Evolutionary conservation across 2,888 invertebrate genomes (phyloP).

Genomic region (Thalpophila matura): DNA sequence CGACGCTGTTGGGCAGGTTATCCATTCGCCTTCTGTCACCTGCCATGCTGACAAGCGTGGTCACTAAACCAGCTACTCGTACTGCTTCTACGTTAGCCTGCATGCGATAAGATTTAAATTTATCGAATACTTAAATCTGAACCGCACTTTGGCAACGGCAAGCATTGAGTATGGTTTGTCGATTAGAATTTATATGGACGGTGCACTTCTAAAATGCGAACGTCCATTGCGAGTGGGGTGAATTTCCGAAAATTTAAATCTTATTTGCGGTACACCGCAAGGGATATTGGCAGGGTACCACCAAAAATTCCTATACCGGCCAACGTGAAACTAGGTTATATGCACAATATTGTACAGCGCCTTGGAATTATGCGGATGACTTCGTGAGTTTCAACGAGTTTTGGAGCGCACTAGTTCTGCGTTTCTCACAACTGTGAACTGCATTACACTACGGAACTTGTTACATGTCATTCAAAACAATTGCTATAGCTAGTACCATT

Average conservation of each 20-base stretch:
- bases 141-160: conserved; percentile 63
- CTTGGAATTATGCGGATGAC: conserved; percentile 75
- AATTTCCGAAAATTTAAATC: conserved; percentile 87
- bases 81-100: conserved; percentile 96
- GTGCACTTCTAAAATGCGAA: conserved; percentile 66
- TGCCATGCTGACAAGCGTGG: conserved; percentile 95
- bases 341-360: conserved; percentile 73
- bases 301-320: conserved; percentile 73
- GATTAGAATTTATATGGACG: conserved; percentile 63
- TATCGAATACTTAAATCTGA: conserved; percentile 76
- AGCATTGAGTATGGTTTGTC: conserved; percentile 55
- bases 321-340: conserved; percentile 71
- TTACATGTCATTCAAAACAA: conserved; percentile 72
- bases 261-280: conserved; percentile 81
- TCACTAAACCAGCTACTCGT: conserved; percentile 95
- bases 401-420: conserved; percentile 68
- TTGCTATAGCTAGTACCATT: conserved; percentile 68
- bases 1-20: conserved; percentile 88
- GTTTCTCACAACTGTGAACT: conserved; percentile 68
- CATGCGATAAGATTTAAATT: conserved; percentile 90
- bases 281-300: conserved; percentile 81
- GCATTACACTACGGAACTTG: conserved; percentile 74
- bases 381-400: conserved; percentile 74
- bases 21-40: conserved; percentile 91
- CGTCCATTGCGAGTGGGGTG: conserved; percentile 67